Conservation (phyloP, 2,113 vertebrate species). For the Cephalopterus ornatus region DNA sequence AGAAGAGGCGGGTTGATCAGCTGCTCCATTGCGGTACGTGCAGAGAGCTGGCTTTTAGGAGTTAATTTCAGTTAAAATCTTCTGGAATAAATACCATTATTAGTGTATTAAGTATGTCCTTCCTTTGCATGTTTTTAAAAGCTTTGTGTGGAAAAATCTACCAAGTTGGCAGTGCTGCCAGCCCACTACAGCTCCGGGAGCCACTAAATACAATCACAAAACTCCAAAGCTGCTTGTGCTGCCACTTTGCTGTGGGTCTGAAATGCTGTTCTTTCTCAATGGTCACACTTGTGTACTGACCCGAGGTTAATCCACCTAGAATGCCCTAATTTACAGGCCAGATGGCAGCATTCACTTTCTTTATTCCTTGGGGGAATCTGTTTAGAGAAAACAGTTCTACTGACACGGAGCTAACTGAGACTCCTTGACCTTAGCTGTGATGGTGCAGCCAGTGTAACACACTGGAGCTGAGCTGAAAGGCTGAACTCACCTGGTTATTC, state of each 20-base stretch:
- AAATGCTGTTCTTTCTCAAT: not conserved
- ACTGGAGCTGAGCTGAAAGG: not conserved
- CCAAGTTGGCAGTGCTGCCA: not conserved
- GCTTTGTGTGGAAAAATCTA: not conserved
- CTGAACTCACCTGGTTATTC: not conserved
- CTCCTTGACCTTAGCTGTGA: not conserved
- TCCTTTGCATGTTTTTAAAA: not conserved
- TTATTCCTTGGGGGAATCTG: not conserved
- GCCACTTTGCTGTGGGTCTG: not conserved
- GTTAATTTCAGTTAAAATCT: not conserved
- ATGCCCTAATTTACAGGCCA: not conserved
- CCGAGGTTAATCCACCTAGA: not conserved
- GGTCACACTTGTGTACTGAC: not conserved
- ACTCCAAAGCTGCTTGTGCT: not conserved
- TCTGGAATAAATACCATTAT: not conserved
- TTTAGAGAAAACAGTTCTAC: not conserved
- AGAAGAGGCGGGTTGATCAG: constrained; percentile 88
- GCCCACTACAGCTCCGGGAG: not conserved
- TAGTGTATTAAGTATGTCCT: not conserved
- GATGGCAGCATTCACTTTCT: not conserved
- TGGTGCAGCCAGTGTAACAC: not conserved
- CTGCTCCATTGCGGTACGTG: constrained; percentile 83
- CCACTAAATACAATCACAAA: not conserved
- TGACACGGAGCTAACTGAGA: not conserved
- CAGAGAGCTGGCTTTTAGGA: not conserved